Evolutionary conservation across 2,797 vertebrate genomes (phyloP), one percentile per base, ranked within the genome.

Genomic region (Lutjanus argentimaculatus): DNA sequence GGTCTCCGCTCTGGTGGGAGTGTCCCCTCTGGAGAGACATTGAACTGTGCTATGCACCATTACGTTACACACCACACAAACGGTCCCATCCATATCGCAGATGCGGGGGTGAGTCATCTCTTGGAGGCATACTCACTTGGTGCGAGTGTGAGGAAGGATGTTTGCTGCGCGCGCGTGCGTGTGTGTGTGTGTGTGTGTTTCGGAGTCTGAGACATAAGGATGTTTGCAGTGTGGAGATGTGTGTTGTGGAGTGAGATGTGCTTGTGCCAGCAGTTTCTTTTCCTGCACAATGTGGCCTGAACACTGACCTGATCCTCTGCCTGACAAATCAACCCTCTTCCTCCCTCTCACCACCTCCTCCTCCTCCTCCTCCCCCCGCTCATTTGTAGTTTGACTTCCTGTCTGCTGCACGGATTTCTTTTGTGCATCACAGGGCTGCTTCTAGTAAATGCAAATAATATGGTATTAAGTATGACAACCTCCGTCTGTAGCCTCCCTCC

Each of bases 261-360:
- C 91, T 92, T 89, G 85, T 89, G 89, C 87, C 89, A 92, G 94
- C 93, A 90, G 63, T 92, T 92, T 89, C 51, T 61, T 49, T 85
- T 89, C 79, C 88, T 83, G 88, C 88, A 70, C 84, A 42, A 43
- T 55, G 83, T 72, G 86, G 77, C 81, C 90, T 22, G 46, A 82
- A 80, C 82, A 19, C 83, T 80, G 88, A 91, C 87, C 88, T 6
- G 53, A 83, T 75, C 82, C 72, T 56, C 82, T 15, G 43, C 70
- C 77, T 77, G 65, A 80, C 83, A 81, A 74, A 89, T 86, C 74
- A 73, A 73, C 78, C 75, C 48, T n/a, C 65, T 17, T 16, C 67
- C 51, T 45, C 52, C 49, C 67, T 16, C 67, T 52, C 25, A 36
- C 30, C 57, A 25, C 72, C 36, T 70, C 79, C 42, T 21, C 66